Base-by-base conservation (phyloP, 2,797 vertebrate genomes). In the Lycodopsis pacificus region DNA sequence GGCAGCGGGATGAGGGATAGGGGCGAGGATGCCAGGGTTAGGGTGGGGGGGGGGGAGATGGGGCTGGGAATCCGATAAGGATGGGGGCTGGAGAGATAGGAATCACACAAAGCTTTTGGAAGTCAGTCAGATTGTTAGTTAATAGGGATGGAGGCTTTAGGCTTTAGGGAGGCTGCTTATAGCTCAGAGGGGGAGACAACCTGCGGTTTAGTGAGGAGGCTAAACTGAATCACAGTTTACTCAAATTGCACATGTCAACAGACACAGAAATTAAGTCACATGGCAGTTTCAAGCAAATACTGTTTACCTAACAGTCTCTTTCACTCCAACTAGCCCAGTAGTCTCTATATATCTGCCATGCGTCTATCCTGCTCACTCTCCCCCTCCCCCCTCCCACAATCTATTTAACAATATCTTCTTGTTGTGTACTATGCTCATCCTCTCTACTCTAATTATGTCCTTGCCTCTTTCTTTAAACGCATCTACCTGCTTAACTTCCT, bases 141-240 rank as follows among this genome's bases (percentile, higher is more conserved):
- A 32, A 53, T 68, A 44, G 7, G 65, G 71, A 30, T 17, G 54
- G 5, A 56, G 54, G 54, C 54, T 56, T 62, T 34, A 10, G 22
- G 54, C 63, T 42, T 65, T 38, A 10, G 17, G 46, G n/a, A 82
- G 70, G 65, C 27, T 67, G 67, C 67, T 71, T 57, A 62, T 20
- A 77, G 49, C 58, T 38, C 34, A 58, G 46, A 49, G 48, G 65
- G 48, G 79, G 27, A 65, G 11, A 38, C 36, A 77, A 63, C 71
- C 83, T 88, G 75, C 27, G 5, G 68, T 78, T 80, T 74, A 80
- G 57, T 53, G 38, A 80, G 61, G 65, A 77, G 48, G 63, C 40
- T 65, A 81, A 79, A 71, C 77, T 79, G 83, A 84, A 86, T 85
- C 63, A 82, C 70, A 82, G 71, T 44, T 76, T 42, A 38, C 34